Conservation (phyloP, 2,797 vertebrate genomes). For the Rhinophrynus dorsalis region DNA sequence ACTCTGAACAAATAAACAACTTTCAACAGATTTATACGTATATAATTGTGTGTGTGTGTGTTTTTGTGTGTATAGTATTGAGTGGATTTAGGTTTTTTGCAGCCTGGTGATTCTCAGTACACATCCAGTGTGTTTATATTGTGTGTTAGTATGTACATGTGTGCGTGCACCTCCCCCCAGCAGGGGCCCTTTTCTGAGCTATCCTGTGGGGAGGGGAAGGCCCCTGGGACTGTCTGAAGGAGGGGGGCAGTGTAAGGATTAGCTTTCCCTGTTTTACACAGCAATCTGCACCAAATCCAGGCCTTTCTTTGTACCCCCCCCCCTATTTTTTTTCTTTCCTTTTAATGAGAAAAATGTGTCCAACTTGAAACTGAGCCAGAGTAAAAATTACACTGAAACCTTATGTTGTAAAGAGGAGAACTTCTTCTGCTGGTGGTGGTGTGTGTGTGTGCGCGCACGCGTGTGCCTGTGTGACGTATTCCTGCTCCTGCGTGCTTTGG, state of each 20-base stretch:
- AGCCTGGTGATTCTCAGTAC: background rate
- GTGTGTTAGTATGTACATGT: slow-evolving; percentile 19
- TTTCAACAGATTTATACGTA: no score
- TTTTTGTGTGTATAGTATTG: background rate
- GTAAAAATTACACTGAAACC: slow-evolving; percentile 44
- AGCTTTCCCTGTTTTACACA: slow-evolving; percentile 48
- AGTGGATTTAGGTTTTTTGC: background rate
- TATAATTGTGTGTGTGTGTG: background rate
- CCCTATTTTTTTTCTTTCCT: slow-evolving; percentile 20
- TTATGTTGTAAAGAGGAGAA: slow-evolving; percentile 43
- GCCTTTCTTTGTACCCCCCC: slow-evolving; percentile 27
- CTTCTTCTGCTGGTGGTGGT: slow-evolving; percentile 25
- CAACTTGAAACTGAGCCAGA: slow-evolving; percentile 41
- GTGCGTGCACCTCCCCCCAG: slow-evolving; percentile 38
- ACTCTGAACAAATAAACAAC: no score
- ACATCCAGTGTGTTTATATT: background rate
- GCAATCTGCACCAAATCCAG: slow-evolving; percentile 42
- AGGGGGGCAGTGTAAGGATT: slow-evolving; percentile 44
- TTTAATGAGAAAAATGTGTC: slow-evolving; percentile 50
- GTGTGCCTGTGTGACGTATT: background rate
- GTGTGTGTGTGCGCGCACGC: background rate
- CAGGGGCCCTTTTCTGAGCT: slow-evolving; percentile 40
- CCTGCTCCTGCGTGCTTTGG: background rate
- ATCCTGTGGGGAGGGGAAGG: slow-evolving; percentile 32
- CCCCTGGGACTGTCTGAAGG: slow-evolving; percentile 37